A percentile compares a stretch with the other conserved stretches of the same genome.
phyloP scores from a whole-genome alignment of 2,113 vertebrate genomes.

The Cnemophilus loriae region DNA sequence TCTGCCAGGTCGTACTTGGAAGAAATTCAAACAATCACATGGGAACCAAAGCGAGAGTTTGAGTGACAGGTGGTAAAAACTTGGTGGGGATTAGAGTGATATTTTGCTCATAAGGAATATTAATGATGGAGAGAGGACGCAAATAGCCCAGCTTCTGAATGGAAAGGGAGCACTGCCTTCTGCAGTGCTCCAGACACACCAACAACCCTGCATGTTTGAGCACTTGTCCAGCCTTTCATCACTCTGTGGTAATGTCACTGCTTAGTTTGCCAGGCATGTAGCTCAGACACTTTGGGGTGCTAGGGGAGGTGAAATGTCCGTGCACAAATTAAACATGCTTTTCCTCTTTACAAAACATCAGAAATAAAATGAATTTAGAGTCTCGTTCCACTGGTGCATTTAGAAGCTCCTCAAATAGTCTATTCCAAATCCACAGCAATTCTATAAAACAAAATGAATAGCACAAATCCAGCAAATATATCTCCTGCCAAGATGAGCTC shows the following conservation, averaged over 20 bases:
- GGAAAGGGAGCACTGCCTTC: neutral
- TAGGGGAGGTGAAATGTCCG: neutral
- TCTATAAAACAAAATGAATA: slow-evolving; percentile 62
- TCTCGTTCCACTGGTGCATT: slow-evolving; percentile 28
- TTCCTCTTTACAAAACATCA: neutral
- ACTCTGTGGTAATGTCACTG: neutral
- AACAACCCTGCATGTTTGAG: neutral
- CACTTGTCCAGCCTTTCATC: neutral
- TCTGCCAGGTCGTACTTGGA: neutral
- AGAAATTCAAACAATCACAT: neutral
- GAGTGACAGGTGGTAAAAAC: neutral
- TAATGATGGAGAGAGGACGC: neutral
- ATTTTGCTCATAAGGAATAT: neutral
- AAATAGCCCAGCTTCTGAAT: neutral
- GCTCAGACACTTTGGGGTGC: neutral
- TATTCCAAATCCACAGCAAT: slow-evolving; percentile 42
- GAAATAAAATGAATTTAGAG: slow-evolving; percentile 31
- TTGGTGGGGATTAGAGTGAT: neutral
- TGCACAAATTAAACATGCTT: neutral
- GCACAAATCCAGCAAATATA: slow-evolving; percentile 48
- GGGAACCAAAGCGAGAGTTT: neutral
- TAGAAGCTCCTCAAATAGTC: slow-evolving; percentile 45
- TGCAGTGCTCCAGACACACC: neutral
- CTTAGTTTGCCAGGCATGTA: neutral
- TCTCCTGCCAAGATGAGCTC: slow-evolving; percentile 52